Conservation (phyloP, 2,113 vertebrate species). For the Neodon shergylaensis region DNA sequence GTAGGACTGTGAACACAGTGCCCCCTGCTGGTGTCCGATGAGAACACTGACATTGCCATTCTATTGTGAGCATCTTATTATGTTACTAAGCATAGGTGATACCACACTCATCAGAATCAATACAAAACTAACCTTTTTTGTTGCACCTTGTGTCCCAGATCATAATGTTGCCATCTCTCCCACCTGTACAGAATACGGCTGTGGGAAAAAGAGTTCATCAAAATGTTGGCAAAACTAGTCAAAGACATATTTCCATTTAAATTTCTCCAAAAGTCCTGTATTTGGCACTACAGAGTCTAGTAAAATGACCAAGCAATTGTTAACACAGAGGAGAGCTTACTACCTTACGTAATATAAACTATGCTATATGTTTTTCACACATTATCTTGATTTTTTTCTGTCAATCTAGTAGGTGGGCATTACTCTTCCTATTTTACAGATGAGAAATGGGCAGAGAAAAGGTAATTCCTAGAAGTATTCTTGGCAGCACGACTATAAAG, state of each 20-base stretch:
- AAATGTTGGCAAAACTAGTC: slow-evolving; percentile 46
- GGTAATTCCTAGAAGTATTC: slow-evolving; percentile 15
- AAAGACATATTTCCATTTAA: slow-evolving; percentile 34
- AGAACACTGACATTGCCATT: slow-evolving; percentile 43
- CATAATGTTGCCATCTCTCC: slow-evolving; percentile 98
- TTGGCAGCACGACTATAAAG: not conserved
- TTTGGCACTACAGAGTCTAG: not conserved
- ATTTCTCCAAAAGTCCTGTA: not conserved
- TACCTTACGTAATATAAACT: not conserved
- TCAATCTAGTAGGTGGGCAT: not conserved
- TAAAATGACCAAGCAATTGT: slow-evolving; percentile 16
- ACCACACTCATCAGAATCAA: not conserved
- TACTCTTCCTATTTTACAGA: not conserved
- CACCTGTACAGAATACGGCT: slow-evolving; percentile 98
- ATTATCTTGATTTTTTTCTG: not conserved
- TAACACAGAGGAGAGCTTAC: not conserved
- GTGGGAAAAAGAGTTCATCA: slow-evolving; percentile 47
- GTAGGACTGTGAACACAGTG: not conserved
- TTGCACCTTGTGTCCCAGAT: slow-evolving; percentile 98
- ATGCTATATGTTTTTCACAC: not conserved
- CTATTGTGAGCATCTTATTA: not conserved
- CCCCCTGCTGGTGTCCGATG: slow-evolving; percentile 54
- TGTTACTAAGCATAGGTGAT: not conserved
- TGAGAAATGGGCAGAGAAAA: slow-evolving; percentile 39
- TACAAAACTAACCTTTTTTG: slow-evolving; percentile 92